These are phyloP conservation scores for Macrosteles quadrilineatus DNA, from an alignment of 1,140 invertebrate species.

Conservation along the genomic window DNA sequence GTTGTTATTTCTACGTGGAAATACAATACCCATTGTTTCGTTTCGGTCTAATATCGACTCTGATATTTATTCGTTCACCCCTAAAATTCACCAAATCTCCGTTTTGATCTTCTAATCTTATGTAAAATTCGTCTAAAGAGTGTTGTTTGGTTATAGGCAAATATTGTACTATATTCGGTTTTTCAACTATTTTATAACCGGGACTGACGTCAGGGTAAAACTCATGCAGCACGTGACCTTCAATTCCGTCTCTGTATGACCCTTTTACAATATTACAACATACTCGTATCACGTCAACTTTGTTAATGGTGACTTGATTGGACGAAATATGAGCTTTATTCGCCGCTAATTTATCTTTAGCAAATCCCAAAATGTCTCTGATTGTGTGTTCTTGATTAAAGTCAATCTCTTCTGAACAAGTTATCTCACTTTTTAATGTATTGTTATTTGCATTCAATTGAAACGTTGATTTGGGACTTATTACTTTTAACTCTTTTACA, in stretches of 20 bases:
- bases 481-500: not conserved
- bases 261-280: conserved; percentile 35
- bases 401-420: not conserved
- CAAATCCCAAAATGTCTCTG: conserved; percentile 9
- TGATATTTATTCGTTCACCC: conserved; percentile 43
- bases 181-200: conserved; percentile 44
- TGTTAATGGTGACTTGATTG: conserved; percentile 14
- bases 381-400: conserved; percentile 11
- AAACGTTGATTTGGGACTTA: not conserved
- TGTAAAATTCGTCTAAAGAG: conserved; percentile 31
- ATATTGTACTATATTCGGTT: conserved; percentile 34
- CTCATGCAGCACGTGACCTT: conserved; percentile 44
- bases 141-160: conserved; percentile 33
- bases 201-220: conserved; percentile 42
- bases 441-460: conserved; percentile 6
- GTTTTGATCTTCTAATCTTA: conserved; percentile 38
- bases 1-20: conserved; percentile 39
- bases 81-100: conserved; percentile 38
- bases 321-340: conserved; percentile 22
- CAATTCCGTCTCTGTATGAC: conserved; percentile 43
- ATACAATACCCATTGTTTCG: conserved; percentile 26
- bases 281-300: conserved; percentile 28
- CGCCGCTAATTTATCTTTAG: not conserved
- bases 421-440: conserved; percentile 29
- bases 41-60: conserved; percentile 45